Base-by-base conservation (phyloP, 2,797 vertebrate species). In the Pipistrellus pipistrellus region DNA sequence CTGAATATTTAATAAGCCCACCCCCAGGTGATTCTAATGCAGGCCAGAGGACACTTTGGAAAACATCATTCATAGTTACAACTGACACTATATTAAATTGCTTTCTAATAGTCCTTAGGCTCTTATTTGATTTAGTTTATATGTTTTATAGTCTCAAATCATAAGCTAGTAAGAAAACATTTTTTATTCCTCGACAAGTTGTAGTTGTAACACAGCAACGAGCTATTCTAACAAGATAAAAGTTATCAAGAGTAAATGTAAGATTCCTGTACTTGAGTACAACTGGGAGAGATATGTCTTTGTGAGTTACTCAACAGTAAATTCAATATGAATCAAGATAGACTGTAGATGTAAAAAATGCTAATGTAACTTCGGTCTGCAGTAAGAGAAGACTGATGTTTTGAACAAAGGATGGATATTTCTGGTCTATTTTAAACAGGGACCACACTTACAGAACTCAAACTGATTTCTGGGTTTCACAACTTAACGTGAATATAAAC, bases 201-300 rank as follows among this genome's bases (percentile, higher is more conserved):
- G 88, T 93, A 72, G 80, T 62, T 71, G 3, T 73, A 71, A 20
- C 82, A 78, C n/a, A 96, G 69, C 78, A 80, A 51, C 44, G 38
- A 92, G 66, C 21, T 93, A 68, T 30, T 95, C n/a, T 86, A 96
- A 84, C 11, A 90, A 91, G 96, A 84, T 76, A 83, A 90, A 82
- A 88, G 38, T 83, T 55, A 84, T 77, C 44, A 82, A 76, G 76
- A 89, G 93, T 85, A 94, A 94, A 69, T 57, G 21, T 30, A 83
- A 75, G 41, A 93, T 82, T 83, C 88, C 72, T 88, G 32, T 66
- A 78, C 32, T 75, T 83, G 48, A 82, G 90, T 80, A 77, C 8
- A 64, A 69, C 8, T 72, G 5, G 46, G 21, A 14, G 17, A 68
- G 44, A 71, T n/a, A 89, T 4, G 46, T 57, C n/a, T 96, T 90